phyloP scores from a whole-genome alignment of 2,113 vertebrate species.

The Speoplatyrhinus poulsoni region DNA sequence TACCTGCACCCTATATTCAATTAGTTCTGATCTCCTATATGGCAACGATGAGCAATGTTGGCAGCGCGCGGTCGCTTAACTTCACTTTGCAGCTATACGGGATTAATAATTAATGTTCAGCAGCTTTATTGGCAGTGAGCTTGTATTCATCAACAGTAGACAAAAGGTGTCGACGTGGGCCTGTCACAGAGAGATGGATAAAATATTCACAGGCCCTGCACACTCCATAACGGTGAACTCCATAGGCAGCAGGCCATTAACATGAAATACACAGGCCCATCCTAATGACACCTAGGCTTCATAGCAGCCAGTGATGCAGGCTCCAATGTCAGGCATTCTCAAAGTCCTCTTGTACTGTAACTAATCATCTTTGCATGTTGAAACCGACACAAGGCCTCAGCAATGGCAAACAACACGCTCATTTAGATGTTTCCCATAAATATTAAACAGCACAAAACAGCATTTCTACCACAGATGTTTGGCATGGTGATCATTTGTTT shows the following conservation, averaged over 20 bases:
- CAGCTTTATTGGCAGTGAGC: constrained; percentile 38
- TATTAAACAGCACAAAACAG: constrained; percentile 32
- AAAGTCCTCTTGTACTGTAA: constrained; percentile 10
- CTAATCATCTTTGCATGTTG: constrained; percentile 33
- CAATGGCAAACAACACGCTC: constrained; percentile 8
- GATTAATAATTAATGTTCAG: constrained; percentile 52
- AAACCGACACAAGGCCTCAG: constrained; percentile 16
- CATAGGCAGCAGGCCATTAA: neutral
- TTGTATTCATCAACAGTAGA: constrained; percentile 37
- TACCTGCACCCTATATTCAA: constrained; percentile 44
- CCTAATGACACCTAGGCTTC: constrained; percentile 17
- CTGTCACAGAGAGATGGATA: constrained; percentile 9
- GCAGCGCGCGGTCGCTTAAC: constrained; percentile 57
- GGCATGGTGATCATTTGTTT: constrained; percentile 31
- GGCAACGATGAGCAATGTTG: constrained; percentile 30
- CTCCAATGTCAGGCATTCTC: constrained; percentile 26
- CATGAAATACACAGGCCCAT: constrained; percentile 12
- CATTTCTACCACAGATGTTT: constrained; percentile 30
- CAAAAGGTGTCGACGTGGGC: constrained; percentile 43
- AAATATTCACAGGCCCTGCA: constrained; percentile 9
- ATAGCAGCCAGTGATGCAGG: constrained; percentile 39
- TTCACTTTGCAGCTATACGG: constrained; percentile 45
- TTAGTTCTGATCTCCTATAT: constrained; percentile 15
- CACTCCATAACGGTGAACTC: constrained; percentile 12
- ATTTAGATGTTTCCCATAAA: constrained; percentile 23